Base-by-base conservation (phyloP, 2,888 invertebrate genomes). In the Drepanosiphum platanoidis region DNA sequence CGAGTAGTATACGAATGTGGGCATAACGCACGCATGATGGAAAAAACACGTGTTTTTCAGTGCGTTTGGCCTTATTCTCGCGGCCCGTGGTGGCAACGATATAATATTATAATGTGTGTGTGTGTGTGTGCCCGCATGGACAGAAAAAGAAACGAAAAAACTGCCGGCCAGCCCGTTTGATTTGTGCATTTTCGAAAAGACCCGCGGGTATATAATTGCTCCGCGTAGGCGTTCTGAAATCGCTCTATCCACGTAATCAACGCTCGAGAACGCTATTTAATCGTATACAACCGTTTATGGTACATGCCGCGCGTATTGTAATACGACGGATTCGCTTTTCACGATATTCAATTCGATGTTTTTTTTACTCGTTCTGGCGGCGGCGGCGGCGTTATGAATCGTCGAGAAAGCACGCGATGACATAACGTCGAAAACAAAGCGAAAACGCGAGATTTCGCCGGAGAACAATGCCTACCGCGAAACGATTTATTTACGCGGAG, bases 371-470 rank as follows among this genome's bases (percentile, higher is more conserved):
- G 58, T 18, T 7, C 2, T 58, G 4, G 58, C 27, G 4, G n/a
- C n/a, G 42, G 42, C 7, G 58, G 22, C 27, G n/a, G n/a, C 58
- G n/a, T 30, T 64, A 13, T 27, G 13, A 64, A 11, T 64, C 64
- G 27, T 64, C 30, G 30, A 13, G 30, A 5, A 3, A 34, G 32
- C 34, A 66, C 13, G 61, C 66, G 3, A 13, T 36, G 36, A 70
- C 70, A 70, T 36, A 36, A 36, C 36, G 18, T 22, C 34, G 70
- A 70, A 34, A 70, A 70, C 1, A 70, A 32, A 32, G 70, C 27
- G 70, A 70, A 5, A 46, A 70, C 13, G 30, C n/a, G n/a, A 70
- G 70, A 70, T 70, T 70, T 70, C 36, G 34, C 70, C 13, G 18
- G 22, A 3, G 22, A 66, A 66, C 66, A 30, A 66, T 34, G 4